Base-by-base conservation (phyloP, 2,113 vertebrate species). In the Acrocephalus kingi region DNA sequence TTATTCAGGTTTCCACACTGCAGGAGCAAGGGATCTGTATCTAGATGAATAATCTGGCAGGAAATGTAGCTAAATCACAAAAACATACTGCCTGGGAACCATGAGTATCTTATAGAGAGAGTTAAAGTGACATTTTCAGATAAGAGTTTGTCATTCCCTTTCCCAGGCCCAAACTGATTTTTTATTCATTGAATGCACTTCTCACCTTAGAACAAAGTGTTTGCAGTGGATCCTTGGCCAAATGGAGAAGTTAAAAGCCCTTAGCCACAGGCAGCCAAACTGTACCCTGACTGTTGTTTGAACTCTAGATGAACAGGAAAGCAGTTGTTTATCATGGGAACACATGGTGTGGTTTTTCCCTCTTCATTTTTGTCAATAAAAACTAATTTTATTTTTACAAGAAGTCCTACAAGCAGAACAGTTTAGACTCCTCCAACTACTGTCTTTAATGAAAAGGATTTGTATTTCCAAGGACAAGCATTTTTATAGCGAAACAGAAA, bases 1-100 rank as follows among this genome's bases (percentile, higher is more conserved):
- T 96, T 92, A 94, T 94, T 96, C 92, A 92, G 82, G 73, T 93
- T 97, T 96, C 95, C 80, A 91, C 58, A 27, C 83, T 84, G 72
- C n/a, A 92, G 74, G 71, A 93, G 80, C 49, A 78, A 81, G 51
- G 69, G 62, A 95, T 92, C 90, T 89, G 58, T 86, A 90, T 88
- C 80, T 33, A 90, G 58, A 18, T 90, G 88, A 92, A 93, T 75
- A 82, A 81, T 69, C 88, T 89, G 91, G 76, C 90, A 96, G 90
- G 77, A 96, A 92, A 84, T 37, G 45, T 21, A 95, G 88, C 83
- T 78, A 93, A 96, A 46, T 82, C 90, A 94, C 45, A 93, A 88
- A 95, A 93, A 84, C 33, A 46, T 45, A 55, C 31, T 90, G 78
- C 31, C 56, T 93, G 82, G 84, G 90, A 95, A 83, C 72, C 61